phyloP scores from a whole-genome alignment of 2,888 invertebrate genomes.

The Smittia sp. region DNA sequence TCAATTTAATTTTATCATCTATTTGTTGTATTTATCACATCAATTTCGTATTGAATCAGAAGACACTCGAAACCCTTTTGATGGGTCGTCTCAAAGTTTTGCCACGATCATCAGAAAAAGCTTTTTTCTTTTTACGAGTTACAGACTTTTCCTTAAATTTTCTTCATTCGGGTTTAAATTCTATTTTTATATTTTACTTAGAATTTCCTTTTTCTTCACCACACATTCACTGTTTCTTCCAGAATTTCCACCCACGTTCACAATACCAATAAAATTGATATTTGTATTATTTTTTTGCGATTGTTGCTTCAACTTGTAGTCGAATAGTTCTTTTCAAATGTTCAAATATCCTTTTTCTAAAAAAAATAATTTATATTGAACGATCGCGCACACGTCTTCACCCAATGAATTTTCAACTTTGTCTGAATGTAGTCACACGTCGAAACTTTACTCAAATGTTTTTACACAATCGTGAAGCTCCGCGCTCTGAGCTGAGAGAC shows the following conservation, averaged over 20 bases:
- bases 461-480: no score
- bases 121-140: slow-evolving; percentile 4
- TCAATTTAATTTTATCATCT: no score
- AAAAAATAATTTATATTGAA: neutral
- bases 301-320: no score
- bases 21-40: no score
- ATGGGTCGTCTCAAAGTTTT: neutral
- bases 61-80: neutral
- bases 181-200: slow-evolving; percentile 3
- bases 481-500: no score
- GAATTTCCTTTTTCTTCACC: slow-evolving; percentile 24
- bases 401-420: neutral
- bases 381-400: neutral
- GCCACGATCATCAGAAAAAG: neutral
- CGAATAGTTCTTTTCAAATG: no score
- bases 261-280: no score
- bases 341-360: neutral
- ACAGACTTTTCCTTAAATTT: neutral
- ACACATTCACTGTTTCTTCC: slow-evolving; percentile 13
- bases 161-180: slow-evolving; percentile 6
- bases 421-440: neutral
- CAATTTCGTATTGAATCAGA: no score
- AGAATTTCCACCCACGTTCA: slow-evolving; percentile 37
- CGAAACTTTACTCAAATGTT: neutral
- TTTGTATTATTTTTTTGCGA: no score